Conservation (phyloP, 2,888 invertebrate species). For the Trilocha varians region DNA sequence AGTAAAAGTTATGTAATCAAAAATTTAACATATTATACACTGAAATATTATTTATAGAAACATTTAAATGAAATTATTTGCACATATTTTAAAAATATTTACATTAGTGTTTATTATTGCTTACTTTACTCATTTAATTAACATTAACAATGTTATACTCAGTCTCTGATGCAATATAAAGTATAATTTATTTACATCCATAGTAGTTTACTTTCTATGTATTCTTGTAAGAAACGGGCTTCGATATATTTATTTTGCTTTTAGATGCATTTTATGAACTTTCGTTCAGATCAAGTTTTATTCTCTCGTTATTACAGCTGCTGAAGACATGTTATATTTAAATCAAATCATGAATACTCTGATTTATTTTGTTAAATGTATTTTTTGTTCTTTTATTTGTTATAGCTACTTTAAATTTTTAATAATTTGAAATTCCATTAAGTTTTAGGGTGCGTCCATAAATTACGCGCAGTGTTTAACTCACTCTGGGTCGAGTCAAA, state of each 20-base stretch:
- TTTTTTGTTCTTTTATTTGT: background rate
- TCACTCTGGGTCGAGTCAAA: too few species aligned
- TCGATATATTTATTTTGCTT: background rate
- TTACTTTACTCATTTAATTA: background rate
- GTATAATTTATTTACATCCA: background rate
- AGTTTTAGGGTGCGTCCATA: background rate
- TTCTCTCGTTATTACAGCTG: too few species aligned
- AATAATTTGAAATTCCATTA: background rate
- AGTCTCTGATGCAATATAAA: background rate
- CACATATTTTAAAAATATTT: too few species aligned
- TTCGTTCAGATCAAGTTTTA: too few species aligned
- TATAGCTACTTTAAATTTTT: background rate
- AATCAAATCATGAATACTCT: background rate
- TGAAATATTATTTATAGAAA: too few species aligned
- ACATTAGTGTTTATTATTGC: background rate
- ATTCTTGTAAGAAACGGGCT: background rate
- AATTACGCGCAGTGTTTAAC: too few species aligned
- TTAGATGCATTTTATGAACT: background rate
- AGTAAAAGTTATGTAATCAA: too few species aligned
- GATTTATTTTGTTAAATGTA: background rate
- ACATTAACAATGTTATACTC: background rate
- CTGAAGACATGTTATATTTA: background rate
- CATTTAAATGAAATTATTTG: too few species aligned
- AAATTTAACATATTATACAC: too few species aligned
- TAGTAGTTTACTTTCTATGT: background rate